Evolutionary conservation across 2,888 invertebrate genomes (phyloP).

Genomic region (Phoenoteleia sp.): DNA sequence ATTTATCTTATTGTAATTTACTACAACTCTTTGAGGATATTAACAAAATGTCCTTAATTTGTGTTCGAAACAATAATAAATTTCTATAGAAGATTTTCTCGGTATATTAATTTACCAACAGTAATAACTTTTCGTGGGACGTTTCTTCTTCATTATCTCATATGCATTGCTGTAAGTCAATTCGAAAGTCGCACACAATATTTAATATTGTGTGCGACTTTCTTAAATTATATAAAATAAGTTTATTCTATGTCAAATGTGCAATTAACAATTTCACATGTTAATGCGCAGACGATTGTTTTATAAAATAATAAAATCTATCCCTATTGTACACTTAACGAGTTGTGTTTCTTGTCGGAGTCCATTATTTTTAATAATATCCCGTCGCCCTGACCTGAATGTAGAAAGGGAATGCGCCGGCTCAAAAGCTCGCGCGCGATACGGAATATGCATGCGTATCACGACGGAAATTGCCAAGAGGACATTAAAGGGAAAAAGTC

Average conservation of each 20-base stretch:
- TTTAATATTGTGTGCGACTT: background rate
- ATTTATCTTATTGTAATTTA: too few relatives aligned
- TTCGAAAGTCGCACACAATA: background rate
- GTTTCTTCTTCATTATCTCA: constrained; percentile 20
- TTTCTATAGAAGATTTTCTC: too few relatives aligned
- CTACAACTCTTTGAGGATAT: too few relatives aligned
- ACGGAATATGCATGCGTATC: constrained; percentile 58
- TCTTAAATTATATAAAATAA: too few relatives aligned
- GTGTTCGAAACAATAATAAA: too few relatives aligned
- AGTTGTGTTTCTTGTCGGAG: constrained; percentile 36
- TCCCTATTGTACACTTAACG: constrained; percentile 32
- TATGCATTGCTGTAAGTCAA: background rate
- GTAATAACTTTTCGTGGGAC: background rate
- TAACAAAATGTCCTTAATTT: too few relatives aligned
- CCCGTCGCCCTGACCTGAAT: constrained; percentile 27
- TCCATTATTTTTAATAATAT: constrained; percentile 54
- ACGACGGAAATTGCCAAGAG: constrained; percentile 47
- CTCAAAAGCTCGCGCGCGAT: constrained; percentile 15
- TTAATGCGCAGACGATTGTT: constrained; percentile 25
- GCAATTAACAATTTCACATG: constrained; percentile 24
- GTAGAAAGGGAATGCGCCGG: constrained; percentile 20
- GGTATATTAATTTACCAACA: constrained; percentile 11
- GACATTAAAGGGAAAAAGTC: constrained; percentile 53
- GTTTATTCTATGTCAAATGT: background rate
- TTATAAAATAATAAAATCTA: constrained; percentile 33